These are phyloP conservation scores for Phortica okadai DNA, from an alignment of 2,888 invertebrate genomes.

Conservation along the genomic window DNA sequence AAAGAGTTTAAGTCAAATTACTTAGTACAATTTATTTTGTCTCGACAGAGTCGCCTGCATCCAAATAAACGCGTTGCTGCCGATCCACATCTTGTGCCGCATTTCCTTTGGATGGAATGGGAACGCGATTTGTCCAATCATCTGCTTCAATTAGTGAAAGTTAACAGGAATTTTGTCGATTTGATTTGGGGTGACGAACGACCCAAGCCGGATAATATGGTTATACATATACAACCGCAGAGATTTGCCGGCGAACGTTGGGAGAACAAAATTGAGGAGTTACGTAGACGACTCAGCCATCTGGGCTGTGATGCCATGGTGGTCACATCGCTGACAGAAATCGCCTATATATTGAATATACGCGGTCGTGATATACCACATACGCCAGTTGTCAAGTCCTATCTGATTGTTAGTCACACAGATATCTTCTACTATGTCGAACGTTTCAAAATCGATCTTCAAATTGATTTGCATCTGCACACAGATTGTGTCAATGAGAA, in stretches of 20 bases:
- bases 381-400: slow-evolving; percentile 88
- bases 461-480: slow-evolving; percentile 78
- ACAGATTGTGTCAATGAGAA: slow-evolving; percentile 80
- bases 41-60: slow-evolving; percentile 56
- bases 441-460: slow-evolving; percentile 80
- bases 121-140: slow-evolving; percentile 77
- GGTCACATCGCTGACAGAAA: slow-evolving; percentile 90
- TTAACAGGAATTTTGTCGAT: slow-evolving; percentile 84
- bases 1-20: not conserved
- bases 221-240: slow-evolving; percentile 80
- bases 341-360: slow-evolving; percentile 92
- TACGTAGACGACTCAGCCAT: slow-evolving; percentile 81
- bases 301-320: slow-evolving; percentile 86
- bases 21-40: not conserved
- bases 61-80: slow-evolving; percentile 82
- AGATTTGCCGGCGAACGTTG: slow-evolving; percentile 82
- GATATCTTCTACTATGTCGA: slow-evolving; percentile 85
- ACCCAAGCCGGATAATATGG: slow-evolving; percentile 78
- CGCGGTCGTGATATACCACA: slow-evolving; percentile 90
- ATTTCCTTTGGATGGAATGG: slow-evolving; percentile 82
- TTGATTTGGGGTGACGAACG: slow-evolving; percentile 84
- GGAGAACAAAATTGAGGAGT: slow-evolving; percentile 84
- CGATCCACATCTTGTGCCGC: slow-evolving; percentile 85
- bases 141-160: slow-evolving; percentile 64
- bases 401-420: slow-evolving; percentile 82